A percentile compares a stretch with the other conserved stretches of the same genome.
These are phyloP conservation scores for Globodera ellingtonae DNA, from an alignment of 1,140 invertebrate species.

Conservation along the genomic window DNA sequence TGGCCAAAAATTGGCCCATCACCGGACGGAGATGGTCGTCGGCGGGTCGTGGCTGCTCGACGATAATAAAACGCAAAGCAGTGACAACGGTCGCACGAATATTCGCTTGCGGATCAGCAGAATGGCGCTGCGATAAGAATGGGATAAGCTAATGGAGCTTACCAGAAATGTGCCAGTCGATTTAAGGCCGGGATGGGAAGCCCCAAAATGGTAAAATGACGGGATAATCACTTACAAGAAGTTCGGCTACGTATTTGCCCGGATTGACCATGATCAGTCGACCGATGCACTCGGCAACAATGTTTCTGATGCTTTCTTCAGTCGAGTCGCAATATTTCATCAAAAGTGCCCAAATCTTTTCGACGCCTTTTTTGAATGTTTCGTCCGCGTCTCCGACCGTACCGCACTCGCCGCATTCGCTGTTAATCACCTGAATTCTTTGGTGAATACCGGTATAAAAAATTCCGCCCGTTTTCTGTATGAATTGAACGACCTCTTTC, in stretches of 20 bases:
- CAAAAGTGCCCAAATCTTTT: constrained; percentile 67
- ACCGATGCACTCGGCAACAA: constrained; percentile 95
- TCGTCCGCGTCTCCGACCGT: constrained; percentile 24
- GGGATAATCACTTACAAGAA: constrained; percentile 58
- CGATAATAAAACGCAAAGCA: constrained; percentile 95
- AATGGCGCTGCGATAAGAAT: constrained; percentile 7
- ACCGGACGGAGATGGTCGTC: constrained; percentile 70
- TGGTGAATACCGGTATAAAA: constrained; percentile 20
- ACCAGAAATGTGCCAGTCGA: background rate
- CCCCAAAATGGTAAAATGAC: constrained; percentile 1
- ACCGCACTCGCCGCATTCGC: constrained; percentile 13
- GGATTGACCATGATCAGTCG: constrained; percentile 95
- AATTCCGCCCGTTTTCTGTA: constrained; percentile 32
- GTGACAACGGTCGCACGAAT: constrained; percentile 95
- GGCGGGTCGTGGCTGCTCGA: constrained; percentile 73
- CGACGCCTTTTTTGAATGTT: constrained; percentile 31
- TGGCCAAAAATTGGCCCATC: constrained; percentile 85
- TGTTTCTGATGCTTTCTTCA: constrained; percentile 95
- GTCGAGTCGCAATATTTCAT: constrained; percentile 90
- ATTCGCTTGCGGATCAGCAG: constrained; percentile 68
- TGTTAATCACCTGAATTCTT: constrained; percentile 43
- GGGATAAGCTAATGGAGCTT: constrained; percentile 14
- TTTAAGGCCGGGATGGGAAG: no score
- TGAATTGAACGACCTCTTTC: constrained; percentile 77
- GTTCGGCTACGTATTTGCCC: constrained; percentile 67